Evolutionary conservation across 1,140 invertebrate genomes (phyloP), one percentile per base, ranked within the genome.

Genomic region (Magallana gigas): DNA sequence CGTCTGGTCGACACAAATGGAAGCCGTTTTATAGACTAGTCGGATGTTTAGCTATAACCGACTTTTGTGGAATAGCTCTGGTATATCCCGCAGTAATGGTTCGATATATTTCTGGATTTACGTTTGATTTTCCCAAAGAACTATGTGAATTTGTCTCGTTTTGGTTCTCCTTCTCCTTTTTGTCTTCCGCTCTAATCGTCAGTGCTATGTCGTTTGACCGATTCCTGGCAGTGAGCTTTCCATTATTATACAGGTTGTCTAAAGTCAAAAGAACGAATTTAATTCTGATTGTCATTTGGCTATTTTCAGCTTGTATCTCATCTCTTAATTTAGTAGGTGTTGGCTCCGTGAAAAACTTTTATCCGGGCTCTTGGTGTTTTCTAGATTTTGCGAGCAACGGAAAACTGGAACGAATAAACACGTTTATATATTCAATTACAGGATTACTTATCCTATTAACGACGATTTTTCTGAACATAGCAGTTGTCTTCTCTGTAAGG

Each of bases 351-450:
- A 90, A 91, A 11, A 64, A 90, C 6, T 94, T 93, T 76, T 95
- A 92, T 90, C 94, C 94, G 0, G 91, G 92, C 8, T 94, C 94
- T 36, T 95, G 95, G 95, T 95, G 94, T 87, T 95, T 95, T 91
- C 91, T 94, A 80, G 93, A 94, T 86, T 93, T 93, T 76, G 85
- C 85, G 16, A 90, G 89, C 85, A 86, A 83, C 0, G 85, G 88
- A 62, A 11, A 85, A 7, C 64, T 86, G 62, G 85, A 91, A 71
- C 88, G 88, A 23, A 88, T 92, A 7, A 93, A 93, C 83, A 89
- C 90, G 48, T 91, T 91, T 86, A 87, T 92, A 23, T 94, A 94
- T 84, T 91, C 93, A 23, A 89, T 88, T 9, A 57, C 92, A 36
- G 93, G 92, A 9, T 85, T 94, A 1, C n/a, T 85, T 71, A 29